These are phyloP conservation scores for Geodia barretti DNA, from an alignment of 37 sponge, comb jelly and placozoan species.

Conservation along the genomic window DNA sequence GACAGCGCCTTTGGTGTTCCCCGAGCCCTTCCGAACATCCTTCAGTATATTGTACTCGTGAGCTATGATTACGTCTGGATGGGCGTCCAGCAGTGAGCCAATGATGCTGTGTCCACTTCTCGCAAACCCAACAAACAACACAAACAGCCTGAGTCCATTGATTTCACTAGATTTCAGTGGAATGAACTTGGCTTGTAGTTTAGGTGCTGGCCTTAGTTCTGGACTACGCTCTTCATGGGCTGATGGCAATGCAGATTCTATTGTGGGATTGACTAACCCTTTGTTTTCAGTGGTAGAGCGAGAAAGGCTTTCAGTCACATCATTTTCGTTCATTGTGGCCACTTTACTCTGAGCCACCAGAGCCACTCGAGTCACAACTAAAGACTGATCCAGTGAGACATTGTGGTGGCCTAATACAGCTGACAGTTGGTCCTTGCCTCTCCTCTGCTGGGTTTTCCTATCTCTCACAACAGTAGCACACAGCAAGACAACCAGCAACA, in stretches of 20 bases:
- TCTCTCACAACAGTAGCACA: too few species aligned
- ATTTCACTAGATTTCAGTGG: not conserved
- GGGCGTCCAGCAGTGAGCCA: conserved; percentile 34
- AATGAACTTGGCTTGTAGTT: not conserved
- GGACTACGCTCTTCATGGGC: not conserved
- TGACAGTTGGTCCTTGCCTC: too few species aligned
- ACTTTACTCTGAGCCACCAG: too few species aligned
- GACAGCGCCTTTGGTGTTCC: not conserved
- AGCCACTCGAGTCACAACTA: too few species aligned
- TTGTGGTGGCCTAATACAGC: too few species aligned
- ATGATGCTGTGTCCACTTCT: conserved; percentile 46
- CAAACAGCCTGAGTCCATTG: conserved; percentile 8
- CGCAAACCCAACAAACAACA: conserved; percentile 37
- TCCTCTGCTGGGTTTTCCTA: too few species aligned
- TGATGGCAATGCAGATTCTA: too few species aligned
- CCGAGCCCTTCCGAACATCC: not conserved
- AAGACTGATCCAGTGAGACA: too few species aligned
- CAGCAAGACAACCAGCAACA: too few species aligned
- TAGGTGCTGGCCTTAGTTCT: not conserved
- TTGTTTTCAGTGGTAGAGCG: not conserved
- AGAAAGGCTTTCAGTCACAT: not conserved
- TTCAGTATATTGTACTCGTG: conserved; percentile 21
- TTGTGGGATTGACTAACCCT: too few species aligned
- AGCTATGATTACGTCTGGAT: conserved; percentile 37
- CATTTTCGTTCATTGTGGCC: not conserved